These are phyloP conservation scores for Anhinga rufa DNA, from an alignment of 2,113 vertebrate genomes.

Conservation along the genomic window DNA sequence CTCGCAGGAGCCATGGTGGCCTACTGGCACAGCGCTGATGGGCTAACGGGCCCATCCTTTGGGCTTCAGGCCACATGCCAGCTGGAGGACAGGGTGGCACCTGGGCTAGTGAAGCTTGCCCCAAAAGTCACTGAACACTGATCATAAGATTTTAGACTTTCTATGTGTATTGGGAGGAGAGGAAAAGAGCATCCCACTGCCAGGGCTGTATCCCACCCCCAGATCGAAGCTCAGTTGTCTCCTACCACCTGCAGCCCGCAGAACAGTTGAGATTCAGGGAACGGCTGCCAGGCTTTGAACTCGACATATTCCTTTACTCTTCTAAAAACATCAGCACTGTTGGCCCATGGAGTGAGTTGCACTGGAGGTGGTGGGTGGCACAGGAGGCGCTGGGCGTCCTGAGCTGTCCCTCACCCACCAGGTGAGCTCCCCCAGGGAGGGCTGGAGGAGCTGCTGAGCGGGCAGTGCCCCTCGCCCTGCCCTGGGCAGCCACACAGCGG, in stretches of 20 bases:
- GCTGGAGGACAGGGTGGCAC: not conserved
- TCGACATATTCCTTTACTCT: not conserved
- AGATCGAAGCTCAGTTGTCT: not conserved
- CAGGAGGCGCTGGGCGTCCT: not conserved
- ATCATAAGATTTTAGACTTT: not conserved
- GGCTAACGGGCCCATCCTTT: not conserved
- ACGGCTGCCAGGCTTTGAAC: not conserved
- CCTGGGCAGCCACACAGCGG: not conserved
- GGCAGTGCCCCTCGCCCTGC: not conserved
- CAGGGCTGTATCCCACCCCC: not conserved
- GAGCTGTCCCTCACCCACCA: not conserved
- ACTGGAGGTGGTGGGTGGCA: rapidly evolving
- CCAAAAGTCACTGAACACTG: not conserved
- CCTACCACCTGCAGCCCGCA: not conserved
- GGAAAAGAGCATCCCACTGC: not conserved
- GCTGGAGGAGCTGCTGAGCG: not conserved
- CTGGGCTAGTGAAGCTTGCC: not conserved
- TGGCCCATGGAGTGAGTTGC: not conserved
- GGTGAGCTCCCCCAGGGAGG: not conserved
- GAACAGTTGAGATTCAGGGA: not conserved
- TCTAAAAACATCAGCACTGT: not conserved
- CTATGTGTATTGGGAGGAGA: not conserved
- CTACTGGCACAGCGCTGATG: not conserved
- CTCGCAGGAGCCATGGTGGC: not conserved
- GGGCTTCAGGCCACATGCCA: not conserved